Evolutionary conservation across 2,888 invertebrate genomes (phyloP), one percentile per base, ranked within the genome.

Genomic region (Thymelicus acteon): DNA sequence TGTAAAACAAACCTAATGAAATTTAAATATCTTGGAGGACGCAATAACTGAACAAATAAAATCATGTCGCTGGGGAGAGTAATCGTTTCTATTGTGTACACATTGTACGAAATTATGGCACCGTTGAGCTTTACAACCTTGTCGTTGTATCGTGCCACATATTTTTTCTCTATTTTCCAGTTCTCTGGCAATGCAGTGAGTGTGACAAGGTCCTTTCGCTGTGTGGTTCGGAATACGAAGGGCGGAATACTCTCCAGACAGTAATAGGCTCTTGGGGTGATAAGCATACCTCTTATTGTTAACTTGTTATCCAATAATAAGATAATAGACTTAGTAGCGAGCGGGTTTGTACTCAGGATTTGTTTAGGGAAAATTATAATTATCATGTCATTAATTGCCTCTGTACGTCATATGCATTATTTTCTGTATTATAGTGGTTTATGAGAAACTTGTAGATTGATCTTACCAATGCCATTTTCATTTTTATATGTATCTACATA

Each of bases 1-100:
- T 93, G 93, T 93, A 93, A 93, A 93, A 93, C 93, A 93, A 93
- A 93, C 93, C 93, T 92, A 93, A 93, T 93, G 92, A 92, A 93
- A 93, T 93, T 93, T 93, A 93, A 93, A 93, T 93, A 93, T 93
- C 92, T 86, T 88, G 87, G 86, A 83, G 89, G 86, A 87, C 89
- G 89, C 88, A 91, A 92, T 93, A 93, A 92, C 91, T 89, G 90
- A 87, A 91, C 92, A 91, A 93, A 93, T 93, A 92, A 92, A 93
- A 92, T 92, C 91, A 91, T 91, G 88, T 89, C 87, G 89, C 88
- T 84, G 83, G 92, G 92, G 92, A 89, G 90, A 89, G 83, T 87
- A 92, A 93, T 92, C 90, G 91, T 85, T 87, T 88, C 89, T 83
- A 91, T 92, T 92, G 91, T 93, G 84, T 90, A 88, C 88, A 89